Base-by-base conservation (phyloP, 2,888 invertebrate species). In the Achlya flavicornis region DNA sequence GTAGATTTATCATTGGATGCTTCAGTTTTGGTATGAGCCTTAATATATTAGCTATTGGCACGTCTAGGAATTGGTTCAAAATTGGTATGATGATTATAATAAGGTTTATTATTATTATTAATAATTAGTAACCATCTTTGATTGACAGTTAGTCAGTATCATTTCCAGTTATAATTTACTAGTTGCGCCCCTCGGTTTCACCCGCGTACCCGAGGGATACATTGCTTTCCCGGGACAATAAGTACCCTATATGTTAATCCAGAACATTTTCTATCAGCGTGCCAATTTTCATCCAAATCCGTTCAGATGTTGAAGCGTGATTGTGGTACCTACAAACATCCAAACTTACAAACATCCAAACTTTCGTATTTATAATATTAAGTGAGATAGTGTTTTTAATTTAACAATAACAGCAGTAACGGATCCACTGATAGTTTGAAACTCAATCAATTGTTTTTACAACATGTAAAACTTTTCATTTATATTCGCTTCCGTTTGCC, bases 361-460 rank as follows among this genome's bases (percentile, higher is more conserved):
- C 26, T 26, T 26, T 26, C 26, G 26, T 2, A 26, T 26, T 26
- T 26, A 26, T 26, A 26, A 26, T 26, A 26, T 26, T 26, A 26
- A 26, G 26, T 26, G 26, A 26, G 26, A 26, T 26, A 26, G 1
- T 26, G 26, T n/a, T n/a, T n/a, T n/a, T n/a, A n/a, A 19, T 53
- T 59, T 16, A 59, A 33, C 35, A 38, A 33, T 59, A 35, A 59
- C n/a, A n/a, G 35, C 5, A 16, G 58, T 14, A 59, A 35, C 38
- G 38, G 33, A 59, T 8, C 16, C 35, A 3, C 38, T n/a, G 38
- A 35, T n/a, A 35, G 58, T 19, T 59, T 59, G 16, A 38, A 32
- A 59, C 58, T 59, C 58, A n/a, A 16, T 59, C 35, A 59, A 59
- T 59, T 38, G 58, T 59, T 59, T 35, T 59, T 59, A 26, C 35